Evolutionary conservation across 2,797 vertebrate genomes (phyloP).

Genomic region (Gymnoscopelus microlampas): DNA sequence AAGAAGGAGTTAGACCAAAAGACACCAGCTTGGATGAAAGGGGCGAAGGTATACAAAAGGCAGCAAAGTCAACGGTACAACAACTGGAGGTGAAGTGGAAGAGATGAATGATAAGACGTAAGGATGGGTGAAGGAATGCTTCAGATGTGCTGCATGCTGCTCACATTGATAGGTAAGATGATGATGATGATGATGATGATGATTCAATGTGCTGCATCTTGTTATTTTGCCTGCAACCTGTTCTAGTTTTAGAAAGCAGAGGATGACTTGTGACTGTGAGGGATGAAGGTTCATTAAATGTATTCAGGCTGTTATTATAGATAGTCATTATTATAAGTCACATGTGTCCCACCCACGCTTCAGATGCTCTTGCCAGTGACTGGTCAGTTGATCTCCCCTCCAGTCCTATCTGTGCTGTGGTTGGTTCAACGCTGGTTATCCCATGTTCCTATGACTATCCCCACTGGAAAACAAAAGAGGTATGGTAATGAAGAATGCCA

Average conservation of each 20-base stretch:
- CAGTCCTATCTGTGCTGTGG: slow-evolving; percentile 61
- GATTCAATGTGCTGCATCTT: neutral
- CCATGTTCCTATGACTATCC: slow-evolving; percentile 80
- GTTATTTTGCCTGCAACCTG: neutral
- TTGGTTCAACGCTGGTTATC: slow-evolving; percentile 72
- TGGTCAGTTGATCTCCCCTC: slow-evolving; percentile 71
- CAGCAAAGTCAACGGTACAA: neutral
- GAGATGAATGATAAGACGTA: neutral
- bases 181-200: neutral
- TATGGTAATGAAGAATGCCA: slow-evolving; percentile 56
- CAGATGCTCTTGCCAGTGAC: slow-evolving; percentile 64
- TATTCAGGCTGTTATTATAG: too few species aligned
- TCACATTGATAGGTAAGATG: slow-evolving; percentile 58
- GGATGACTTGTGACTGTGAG: too few species aligned
- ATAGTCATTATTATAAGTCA: too few species aligned
- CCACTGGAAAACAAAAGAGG: slow-evolving; percentile 50
- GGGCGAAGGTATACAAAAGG: neutral
- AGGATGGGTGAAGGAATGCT: slow-evolving; percentile 30
- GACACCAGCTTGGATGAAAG: too few species aligned
- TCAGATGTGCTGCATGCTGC: slow-evolving; percentile 51
- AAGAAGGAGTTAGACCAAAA: neutral
- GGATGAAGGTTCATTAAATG: too few species aligned
- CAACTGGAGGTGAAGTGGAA: neutral
- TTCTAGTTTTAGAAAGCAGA: neutral
- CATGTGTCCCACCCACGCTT: slow-evolving; percentile 1